Conservation (phyloP, 2,888 invertebrate species). For the Pristionchus maxplancki region DNA sequence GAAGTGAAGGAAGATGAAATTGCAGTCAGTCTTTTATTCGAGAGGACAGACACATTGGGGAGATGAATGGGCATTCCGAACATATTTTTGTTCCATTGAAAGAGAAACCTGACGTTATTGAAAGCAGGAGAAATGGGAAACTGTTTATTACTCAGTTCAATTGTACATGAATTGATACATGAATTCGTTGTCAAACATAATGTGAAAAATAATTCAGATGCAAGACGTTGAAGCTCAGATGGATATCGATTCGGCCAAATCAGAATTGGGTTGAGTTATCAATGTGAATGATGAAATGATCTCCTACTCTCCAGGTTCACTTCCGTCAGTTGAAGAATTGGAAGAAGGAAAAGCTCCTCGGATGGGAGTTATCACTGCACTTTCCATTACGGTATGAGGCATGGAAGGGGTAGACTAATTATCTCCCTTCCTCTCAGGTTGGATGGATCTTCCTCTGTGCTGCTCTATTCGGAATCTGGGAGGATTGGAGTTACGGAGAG, state of each 20-base stretch:
- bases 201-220: slow-evolving; percentile 23
- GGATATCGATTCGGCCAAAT: slow-evolving; percentile 47
- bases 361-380: slow-evolving; percentile 51
- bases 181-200: neutral
- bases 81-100: neutral
- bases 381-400: slow-evolving; percentile 43
- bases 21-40: slow-evolving; percentile 5
- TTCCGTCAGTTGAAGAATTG: slow-evolving; percentile 49
- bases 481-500: slow-evolving; percentile 82
- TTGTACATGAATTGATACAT: neutral
- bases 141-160: neutral
- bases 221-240: slow-evolving; percentile 44
- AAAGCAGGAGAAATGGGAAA: neutral
- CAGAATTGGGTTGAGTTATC: slow-evolving; percentile 1
- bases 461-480: slow-evolving; percentile 91
- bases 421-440: slow-evolving; percentile 85
- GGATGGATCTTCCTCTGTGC: slow-evolving; percentile 92
- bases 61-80: neutral
- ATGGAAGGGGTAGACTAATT: neutral
- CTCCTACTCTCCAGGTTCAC: neutral
- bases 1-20: slow-evolving; percentile 50
- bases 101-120: neutral
- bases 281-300: neutral
- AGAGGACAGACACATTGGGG: neutral
- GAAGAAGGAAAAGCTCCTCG: slow-evolving; percentile 41